phyloP scores from a whole-genome alignment of 2,113 vertebrate genomes.

The Oceanodroma tethys region DNA sequence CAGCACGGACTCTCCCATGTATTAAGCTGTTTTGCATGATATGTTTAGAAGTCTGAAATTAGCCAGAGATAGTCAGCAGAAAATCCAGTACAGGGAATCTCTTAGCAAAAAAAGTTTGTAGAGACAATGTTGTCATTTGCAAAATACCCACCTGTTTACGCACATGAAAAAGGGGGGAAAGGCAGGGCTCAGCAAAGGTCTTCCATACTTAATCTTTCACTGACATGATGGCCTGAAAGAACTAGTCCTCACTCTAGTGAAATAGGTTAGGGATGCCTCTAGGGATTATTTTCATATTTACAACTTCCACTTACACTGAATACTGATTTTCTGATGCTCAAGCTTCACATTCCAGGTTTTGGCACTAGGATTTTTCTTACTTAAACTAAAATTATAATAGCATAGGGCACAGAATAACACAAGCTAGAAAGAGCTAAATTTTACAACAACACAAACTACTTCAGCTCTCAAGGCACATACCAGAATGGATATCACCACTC shows the following conservation, averaged over 20 bases:
- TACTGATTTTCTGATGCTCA: neutral
- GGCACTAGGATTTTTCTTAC: neutral
- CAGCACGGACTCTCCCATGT: neutral
- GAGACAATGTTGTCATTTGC: neutral
- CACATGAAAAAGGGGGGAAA: neutral
- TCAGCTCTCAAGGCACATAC: neutral
- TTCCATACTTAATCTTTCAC: neutral
- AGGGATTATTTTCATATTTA: neutral
- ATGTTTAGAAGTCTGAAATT: neutral
- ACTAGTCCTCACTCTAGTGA: neutral
- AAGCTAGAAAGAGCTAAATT: neutral
- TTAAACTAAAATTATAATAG: neutral
- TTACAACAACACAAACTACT: neutral
- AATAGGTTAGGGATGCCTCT: neutral
- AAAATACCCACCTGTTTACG: neutral
- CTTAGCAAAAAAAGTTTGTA: neutral
- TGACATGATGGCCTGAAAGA: neutral
- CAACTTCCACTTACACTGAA: neutral
- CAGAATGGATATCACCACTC: neutral
- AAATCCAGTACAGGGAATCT: neutral
- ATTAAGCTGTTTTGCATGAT: neutral
- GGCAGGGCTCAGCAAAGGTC: neutral
- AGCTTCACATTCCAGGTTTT: neutral
- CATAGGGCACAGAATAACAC: neutral
- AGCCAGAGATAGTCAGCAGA: neutral